phyloP scores from a whole-genome alignment of 2,888 invertebrate genomes.

The Yponomeuta plumbellus region DNA sequence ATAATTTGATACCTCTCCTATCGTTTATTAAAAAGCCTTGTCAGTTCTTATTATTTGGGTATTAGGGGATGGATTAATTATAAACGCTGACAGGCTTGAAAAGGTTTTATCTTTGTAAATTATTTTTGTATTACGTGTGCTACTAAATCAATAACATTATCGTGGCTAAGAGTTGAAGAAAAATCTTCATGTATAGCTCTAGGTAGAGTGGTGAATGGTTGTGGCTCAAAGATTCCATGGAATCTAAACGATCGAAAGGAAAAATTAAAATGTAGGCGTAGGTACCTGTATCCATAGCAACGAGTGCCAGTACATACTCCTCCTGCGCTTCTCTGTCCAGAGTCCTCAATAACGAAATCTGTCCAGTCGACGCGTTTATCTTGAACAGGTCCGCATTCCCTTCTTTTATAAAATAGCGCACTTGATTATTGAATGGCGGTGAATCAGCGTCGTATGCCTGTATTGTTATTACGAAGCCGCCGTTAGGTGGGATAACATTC shows the following conservation, averaged over 20 bases:
- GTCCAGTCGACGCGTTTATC: conserved; percentile 94
- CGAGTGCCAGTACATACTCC: conserved; percentile 89
- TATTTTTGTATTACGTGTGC: too few species aligned
- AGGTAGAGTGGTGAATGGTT: too few species aligned
- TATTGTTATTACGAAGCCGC: conserved; percentile 88
- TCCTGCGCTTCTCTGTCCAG: conserved; percentile 90
- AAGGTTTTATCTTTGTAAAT: too few species aligned
- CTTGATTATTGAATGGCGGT: conserved; percentile 91
- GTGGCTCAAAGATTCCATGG: too few species aligned
- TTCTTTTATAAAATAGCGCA: conserved; percentile 94
- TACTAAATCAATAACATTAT: too few species aligned
- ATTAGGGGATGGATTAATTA: too few species aligned
- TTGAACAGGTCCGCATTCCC: conserved; percentile 94
- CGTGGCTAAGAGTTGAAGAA: too few species aligned
- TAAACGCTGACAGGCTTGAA: too few species aligned
- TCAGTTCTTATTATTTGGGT: too few species aligned
- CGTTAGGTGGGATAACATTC: conserved; percentile 88
- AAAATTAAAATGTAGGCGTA: conserved; percentile 11
- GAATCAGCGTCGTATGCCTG: conserved; percentile 94
- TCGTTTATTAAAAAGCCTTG: too few species aligned
- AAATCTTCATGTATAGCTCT: too few species aligned
- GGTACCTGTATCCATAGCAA: conserved; percentile 96
- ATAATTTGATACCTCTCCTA: too few species aligned
- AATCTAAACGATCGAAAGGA: neutral
- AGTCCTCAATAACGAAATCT: conserved; percentile 88